Evolutionary conservation across 2,113 vertebrate species (phyloP).

Genomic region (Xiphias gladius): DNA sequence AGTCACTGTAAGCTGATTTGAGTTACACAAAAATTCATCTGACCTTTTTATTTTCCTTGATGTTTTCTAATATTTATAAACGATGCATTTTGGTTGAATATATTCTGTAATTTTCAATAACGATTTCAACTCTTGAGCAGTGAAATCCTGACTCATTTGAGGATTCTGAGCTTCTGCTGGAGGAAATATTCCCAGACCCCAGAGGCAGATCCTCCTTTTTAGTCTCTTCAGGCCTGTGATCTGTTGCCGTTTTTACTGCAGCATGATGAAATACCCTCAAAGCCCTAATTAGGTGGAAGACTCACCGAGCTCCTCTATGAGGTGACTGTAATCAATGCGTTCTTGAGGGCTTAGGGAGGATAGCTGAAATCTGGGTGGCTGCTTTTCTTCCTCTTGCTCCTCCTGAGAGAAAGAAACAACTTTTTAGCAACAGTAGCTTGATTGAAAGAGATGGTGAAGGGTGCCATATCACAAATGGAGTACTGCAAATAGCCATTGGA

Average conservation of each 20-base stretch:
- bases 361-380: slow-evolving; percentile 90
- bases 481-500: not conserved
- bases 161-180: not conserved
- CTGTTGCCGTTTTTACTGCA: slow-evolving; percentile 11
- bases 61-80: not conserved
- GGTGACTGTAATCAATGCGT: slow-evolving; percentile 94
- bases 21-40: not conserved
- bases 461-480: not conserved
- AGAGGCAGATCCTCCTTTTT: slow-evolving; percentile 26
- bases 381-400: slow-evolving; percentile 75
- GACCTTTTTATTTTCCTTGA: not conserved
- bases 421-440: not conserved
- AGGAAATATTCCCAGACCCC: slow-evolving; percentile 12
- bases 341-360: slow-evolving; percentile 97
- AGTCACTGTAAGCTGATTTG: not conserved
- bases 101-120: not conserved
- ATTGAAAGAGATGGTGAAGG: not conserved
- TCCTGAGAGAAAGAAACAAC: slow-evolving; percentile 38
- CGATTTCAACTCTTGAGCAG: not conserved
- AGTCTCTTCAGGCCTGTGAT: slow-evolving; percentile 21
- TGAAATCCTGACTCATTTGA: not conserved
- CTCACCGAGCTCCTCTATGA: slow-evolving; percentile 96
- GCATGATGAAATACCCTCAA: slow-evolving; percentile 22
- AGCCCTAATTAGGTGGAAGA: slow-evolving; percentile 32
- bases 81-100: not conserved